phyloP scores from a whole-genome alignment of 2,888 invertebrate genomes.

The Amblyjoppa fuscipennis region DNA sequence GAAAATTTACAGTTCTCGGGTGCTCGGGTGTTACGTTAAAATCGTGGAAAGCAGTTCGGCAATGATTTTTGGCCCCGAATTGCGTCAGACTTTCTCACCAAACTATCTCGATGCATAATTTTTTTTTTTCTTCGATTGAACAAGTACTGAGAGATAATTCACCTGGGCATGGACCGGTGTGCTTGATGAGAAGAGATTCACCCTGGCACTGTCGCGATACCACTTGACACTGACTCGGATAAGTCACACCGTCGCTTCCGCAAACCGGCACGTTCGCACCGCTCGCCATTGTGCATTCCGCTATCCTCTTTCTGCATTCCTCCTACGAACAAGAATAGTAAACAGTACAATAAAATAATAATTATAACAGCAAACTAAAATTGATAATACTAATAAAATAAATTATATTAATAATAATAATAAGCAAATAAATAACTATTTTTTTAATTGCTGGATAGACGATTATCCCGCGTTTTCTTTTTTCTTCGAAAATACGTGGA shows the following conservation, averaged over 20 bases:
- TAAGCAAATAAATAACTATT: too few species aligned
- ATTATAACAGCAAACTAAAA: background rate
- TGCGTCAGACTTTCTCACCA: too few species aligned
- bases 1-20: too few species aligned
- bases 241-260: constrained; percentile 93
- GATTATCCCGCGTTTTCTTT: too few species aligned
- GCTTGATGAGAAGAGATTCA: constrained; percentile 90
- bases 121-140: background rate
- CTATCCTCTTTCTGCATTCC: constrained; percentile 82
- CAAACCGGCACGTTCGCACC: constrained; percentile 87
- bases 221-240: constrained; percentile 92
- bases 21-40: too few species aligned
- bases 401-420: background rate
- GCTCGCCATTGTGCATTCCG: constrained; percentile 79
- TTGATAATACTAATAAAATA: background rate
- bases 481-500: too few species aligned
- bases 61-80: too few species aligned
- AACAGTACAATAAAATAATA: background rate
- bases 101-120: background rate
- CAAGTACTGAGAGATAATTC: constrained; percentile 74
- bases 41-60: too few species aligned
- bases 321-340: constrained; percentile 76
- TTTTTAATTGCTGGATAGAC: too few species aligned
- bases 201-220: constrained; percentile 92
- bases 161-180: constrained; percentile 92